These are phyloP conservation scores for Morinoia aosen DNA, from an alignment of 2,888 invertebrate genomes.

Conservation along the genomic window DNA sequence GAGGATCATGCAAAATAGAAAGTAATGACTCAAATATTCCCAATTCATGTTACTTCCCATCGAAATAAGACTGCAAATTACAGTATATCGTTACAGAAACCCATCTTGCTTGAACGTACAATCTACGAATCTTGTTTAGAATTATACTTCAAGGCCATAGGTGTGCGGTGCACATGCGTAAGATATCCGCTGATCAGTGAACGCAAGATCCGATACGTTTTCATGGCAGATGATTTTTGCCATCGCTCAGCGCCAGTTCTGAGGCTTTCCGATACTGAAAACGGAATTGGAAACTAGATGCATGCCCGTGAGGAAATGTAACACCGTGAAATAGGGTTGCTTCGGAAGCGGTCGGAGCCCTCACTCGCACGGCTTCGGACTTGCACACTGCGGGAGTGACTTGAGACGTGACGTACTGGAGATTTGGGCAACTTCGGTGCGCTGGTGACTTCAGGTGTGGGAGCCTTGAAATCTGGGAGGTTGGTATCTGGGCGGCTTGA, in stretches of 20 bases:
- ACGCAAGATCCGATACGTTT: background rate
- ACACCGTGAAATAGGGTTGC: constrained; percentile 4
- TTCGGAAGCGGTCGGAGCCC: background rate
- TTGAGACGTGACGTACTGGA: background rate
- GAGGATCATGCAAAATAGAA: no score
- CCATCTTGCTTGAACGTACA: background rate
- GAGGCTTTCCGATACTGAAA: background rate
- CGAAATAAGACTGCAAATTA: no score
- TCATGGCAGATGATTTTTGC: background rate
- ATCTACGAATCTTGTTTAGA: background rate
- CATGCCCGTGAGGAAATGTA: background rate
- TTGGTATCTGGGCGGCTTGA: no score
- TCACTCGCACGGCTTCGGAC: background rate
- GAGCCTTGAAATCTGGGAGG: no score
- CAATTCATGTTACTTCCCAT: no score
- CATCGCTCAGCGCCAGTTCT: background rate
- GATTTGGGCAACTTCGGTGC: background rate
- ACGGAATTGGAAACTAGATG: background rate
- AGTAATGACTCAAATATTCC: no score
- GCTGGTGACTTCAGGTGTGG: no score
- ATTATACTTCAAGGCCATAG: background rate
- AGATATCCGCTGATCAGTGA: background rate
- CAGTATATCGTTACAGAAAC: background rate
- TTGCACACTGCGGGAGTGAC: background rate
- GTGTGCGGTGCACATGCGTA: background rate